These are phyloP conservation scores for Epizoanthus ramosus DNA, from an alignment of 92 coral and sea anemone genomes.

Conservation along the genomic window DNA sequence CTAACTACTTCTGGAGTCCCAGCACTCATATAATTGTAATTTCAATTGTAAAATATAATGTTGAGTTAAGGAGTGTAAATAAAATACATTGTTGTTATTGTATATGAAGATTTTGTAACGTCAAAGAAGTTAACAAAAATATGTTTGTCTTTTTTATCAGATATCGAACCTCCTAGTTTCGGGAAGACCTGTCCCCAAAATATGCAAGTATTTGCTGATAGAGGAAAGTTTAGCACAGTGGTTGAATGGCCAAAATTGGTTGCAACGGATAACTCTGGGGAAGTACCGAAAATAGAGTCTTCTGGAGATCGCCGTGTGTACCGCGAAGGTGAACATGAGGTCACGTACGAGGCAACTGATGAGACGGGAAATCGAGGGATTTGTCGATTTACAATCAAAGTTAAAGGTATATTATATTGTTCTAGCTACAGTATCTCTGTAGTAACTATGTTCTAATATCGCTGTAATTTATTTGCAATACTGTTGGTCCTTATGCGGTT, in stretches of 20 bases:
- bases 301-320: constrained; percentile 16
- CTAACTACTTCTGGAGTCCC: no score
- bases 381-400: not conserved
- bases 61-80: no score
- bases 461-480: no score
- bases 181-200: constrained; percentile 24
- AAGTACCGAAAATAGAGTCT: not conserved
- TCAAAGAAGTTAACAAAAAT: no score
- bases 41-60: no score
- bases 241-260: constrained; percentile 19
- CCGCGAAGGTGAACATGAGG: constrained; percentile 4
- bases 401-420: not conserved
- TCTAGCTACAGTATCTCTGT: no score
- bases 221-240: not conserved
- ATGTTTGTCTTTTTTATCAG: not conserved
- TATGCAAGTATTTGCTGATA: constrained; percentile 24
- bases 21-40: no score
- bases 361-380: constrained; percentile 12
- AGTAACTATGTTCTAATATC: no score
- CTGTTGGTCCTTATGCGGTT: no score
- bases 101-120: no score
- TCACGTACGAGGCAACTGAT: constrained; percentile 2
- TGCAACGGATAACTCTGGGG: constrained; percentile 20
- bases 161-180: constrained; percentile 16
- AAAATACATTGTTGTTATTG: no score